These are phyloP conservation scores for Podarcis cretensis DNA, from an alignment of 2,113 vertebrate genomes.

Conservation along the genomic window DNA sequence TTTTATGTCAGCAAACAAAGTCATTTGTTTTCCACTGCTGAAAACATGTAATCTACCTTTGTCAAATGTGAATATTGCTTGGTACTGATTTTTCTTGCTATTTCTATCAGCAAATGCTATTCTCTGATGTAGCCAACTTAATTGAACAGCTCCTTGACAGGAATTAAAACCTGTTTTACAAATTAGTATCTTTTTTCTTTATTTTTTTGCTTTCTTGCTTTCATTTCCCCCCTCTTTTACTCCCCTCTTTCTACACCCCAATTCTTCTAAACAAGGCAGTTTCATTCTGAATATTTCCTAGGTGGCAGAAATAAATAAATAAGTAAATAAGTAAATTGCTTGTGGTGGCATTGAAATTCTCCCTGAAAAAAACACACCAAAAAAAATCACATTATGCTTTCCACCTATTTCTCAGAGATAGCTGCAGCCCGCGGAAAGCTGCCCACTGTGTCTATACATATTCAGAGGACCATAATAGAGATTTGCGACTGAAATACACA, in stretches of 20 bases:
- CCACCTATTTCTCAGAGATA: slow-evolving; percentile 46
- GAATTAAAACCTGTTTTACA: slow-evolving; percentile 74
- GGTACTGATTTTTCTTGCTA: slow-evolving; percentile 32
- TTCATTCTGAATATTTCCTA: slow-evolving; percentile 69
- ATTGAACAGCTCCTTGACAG: slow-evolving; percentile 56
- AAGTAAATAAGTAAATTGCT: slow-evolving; percentile 75
- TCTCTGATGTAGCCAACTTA: slow-evolving; percentile 60
- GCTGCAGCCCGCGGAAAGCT: slow-evolving; percentile 73
- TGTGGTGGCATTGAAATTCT: slow-evolving; percentile 75
- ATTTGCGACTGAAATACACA: slow-evolving; percentile 70
- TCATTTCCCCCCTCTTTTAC: slow-evolving; percentile 10
- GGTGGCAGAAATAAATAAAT: slow-evolving; percentile 58
- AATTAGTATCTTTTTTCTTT: slow-evolving; percentile 47
- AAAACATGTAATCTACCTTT: slow-evolving; percentile 18
- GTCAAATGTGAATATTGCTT: slow-evolving; percentile 17
- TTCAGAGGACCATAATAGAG: slow-evolving; percentile 72
- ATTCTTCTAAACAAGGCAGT: slow-evolving; percentile 75
- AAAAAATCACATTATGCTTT: slow-evolving; percentile 41
- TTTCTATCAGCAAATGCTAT: slow-evolving; percentile 55
- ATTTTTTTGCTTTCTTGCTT: slow-evolving; percentile 63
- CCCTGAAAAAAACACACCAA: slow-evolving; percentile 63
- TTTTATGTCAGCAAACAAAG: neutral
- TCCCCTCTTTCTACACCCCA: neutral
- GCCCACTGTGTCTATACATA: slow-evolving; percentile 79
- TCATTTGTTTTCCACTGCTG: neutral